Evolutionary conservation across 2,888 invertebrate genomes (phyloP).

Genomic region (Xestia ashworthii): DNA sequence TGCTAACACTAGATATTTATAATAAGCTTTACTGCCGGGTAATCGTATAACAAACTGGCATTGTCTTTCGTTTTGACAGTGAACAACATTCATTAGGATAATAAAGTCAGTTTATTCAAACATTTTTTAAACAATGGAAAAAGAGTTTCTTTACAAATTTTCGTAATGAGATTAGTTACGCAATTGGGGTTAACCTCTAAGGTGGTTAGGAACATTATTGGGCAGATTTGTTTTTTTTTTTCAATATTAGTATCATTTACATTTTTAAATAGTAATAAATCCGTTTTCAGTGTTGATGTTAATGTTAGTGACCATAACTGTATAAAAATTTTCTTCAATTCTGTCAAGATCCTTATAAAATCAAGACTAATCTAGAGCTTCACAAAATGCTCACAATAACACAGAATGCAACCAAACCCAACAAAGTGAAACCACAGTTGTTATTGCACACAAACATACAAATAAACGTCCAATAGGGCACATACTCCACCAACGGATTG

Average conservation of each 20-base stretch:
- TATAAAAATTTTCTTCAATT: no score
- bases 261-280: no score
- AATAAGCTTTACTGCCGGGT: not conserved
- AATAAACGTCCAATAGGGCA: slow-evolving; percentile 6
- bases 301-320: no score
- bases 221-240: not conserved
- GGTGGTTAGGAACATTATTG: not conserved
- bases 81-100: not conserved
- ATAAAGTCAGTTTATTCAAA: not conserved
- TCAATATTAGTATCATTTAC: no score
- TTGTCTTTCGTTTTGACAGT: not conserved
- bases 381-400: not conserved
- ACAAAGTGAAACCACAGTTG: not conserved
- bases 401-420: not conserved
- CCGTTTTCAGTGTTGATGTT: no score
- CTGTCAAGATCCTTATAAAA: not conserved
- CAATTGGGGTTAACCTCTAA: not conserved
- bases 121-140: not conserved
- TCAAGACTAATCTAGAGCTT: not conserved
- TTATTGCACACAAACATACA: slow-evolving; percentile 5
- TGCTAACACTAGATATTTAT: not conserved
- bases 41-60: not conserved
- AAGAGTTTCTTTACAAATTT: not conserved
- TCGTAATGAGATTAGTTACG: not conserved
- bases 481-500: slow-evolving; percentile 13